These are phyloP conservation scores for Bolinopsis microptera DNA, from an alignment of 37 sponge, comb jelly and placozoan species.

Conservation along the genomic window DNA sequence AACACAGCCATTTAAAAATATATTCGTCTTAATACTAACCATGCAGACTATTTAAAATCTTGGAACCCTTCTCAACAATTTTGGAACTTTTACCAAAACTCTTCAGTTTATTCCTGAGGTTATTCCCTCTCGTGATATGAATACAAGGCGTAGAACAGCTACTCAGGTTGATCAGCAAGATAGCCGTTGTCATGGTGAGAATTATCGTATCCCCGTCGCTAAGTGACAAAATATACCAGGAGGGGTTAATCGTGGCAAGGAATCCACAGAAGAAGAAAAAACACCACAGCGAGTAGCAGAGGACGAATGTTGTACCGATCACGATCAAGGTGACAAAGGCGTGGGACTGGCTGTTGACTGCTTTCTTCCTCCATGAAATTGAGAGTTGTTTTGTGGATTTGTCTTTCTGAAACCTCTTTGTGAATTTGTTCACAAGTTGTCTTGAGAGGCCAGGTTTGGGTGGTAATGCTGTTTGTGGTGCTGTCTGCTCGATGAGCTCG, in stretches of 20 bases:
- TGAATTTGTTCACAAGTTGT: too few species aligned
- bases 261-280: constrained; percentile 1
- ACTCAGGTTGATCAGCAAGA: background rate
- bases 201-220: background rate
- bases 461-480: background rate
- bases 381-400: too few species aligned
- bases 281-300: background rate
- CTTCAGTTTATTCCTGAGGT: background rate
- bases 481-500: background rate
- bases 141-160: background rate
- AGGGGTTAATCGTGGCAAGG: background rate
- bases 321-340: background rate
- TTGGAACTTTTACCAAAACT: background rate
- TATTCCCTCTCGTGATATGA: constrained; percentile 37
- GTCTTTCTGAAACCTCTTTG: background rate
- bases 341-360: background rate
- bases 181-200: background rate
- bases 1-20: too few species aligned
- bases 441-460: background rate
- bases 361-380: background rate
- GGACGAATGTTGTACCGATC: background rate
- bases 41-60: background rate
- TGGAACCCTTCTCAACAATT: background rate
- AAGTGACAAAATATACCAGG: background rate
- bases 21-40: too few species aligned